A percentile compares a stretch with the other conserved stretches of the same genome.
phyloP scores from a whole-genome alignment of 2,888 invertebrate species.

The Agrotis clavis region DNA sequence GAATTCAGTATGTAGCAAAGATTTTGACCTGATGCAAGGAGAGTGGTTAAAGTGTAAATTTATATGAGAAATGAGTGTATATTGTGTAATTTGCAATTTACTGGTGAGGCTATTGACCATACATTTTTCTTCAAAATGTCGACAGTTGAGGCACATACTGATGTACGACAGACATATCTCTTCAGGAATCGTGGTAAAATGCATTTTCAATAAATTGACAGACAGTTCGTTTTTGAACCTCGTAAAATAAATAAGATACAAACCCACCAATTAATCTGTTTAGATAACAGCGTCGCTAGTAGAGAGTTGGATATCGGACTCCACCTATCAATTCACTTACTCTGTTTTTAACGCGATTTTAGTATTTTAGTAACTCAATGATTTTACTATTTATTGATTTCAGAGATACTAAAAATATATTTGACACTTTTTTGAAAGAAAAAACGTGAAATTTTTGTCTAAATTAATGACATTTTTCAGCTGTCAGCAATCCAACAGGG shows the following conservation, averaged over 20 bases:
- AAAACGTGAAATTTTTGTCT: no score
- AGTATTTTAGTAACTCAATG: no score
- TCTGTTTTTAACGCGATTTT: no score
- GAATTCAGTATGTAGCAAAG: background rate
- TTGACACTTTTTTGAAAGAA: no score
- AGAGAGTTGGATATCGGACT: no score
- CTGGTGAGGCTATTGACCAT: slow-evolving; percentile 33
- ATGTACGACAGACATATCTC: background rate
- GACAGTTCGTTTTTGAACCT: background rate
- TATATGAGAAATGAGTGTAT: background rate
- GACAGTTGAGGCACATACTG: slow-evolving; percentile 7
- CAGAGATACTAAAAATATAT: no score
- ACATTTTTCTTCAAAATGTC: slow-evolving; percentile 44
- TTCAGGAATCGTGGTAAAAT: background rate
- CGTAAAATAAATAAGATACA: background rate
- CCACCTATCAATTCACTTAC: background rate
- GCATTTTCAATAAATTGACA: background rate
- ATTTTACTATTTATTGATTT: no score
- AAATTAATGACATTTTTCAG: no score
- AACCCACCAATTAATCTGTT: no score
- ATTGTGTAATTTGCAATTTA: slow-evolving; percentile 4
- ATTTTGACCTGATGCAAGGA: background rate
- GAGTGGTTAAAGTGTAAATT: background rate
- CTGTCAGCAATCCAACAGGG: no score
- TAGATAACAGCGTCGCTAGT: no score